Evolutionary conservation across 1,140 invertebrate species (phyloP), one percentile per base, ranked within the genome.

Genomic region (Zeugodacus cucurbitae): DNA sequence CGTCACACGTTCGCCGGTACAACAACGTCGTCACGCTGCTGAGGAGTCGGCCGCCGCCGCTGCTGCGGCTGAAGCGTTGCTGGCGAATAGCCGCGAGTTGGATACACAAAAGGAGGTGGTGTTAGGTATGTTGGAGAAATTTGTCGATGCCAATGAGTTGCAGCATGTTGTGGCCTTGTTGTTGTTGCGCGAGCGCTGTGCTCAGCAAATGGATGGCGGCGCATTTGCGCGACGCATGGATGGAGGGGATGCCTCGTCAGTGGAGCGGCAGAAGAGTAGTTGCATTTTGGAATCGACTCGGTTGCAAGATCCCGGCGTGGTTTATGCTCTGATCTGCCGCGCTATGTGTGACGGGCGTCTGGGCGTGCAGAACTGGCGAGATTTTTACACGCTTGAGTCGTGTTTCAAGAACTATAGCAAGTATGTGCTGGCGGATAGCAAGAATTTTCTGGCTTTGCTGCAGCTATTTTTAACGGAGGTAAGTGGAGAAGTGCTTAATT

Each of bases 91-190:
- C 58, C 90, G 90, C 70, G 93, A 93, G 57, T 89, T 93, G 59
- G 92, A 92, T 89, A 93, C 93, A 87, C 93, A 93, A 78, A 90
- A 91, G 88, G 93, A 93, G 89, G 93, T 93, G 32, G 91, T 93
- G 20, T 87, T 93, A 88, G 91, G 92, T 54, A 93, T 93, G 93
- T 88, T 93, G 88, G 91, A 93, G 88, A 93, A 93, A 89, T 93
- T 93, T 86, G 90, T 93, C 34, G 91, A 91, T 88, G 89, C 91
- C 20, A 89, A 88, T 32, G 88, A 89, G n/a, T 91, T 90, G 87
- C 92, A 93, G 89, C 92, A 91, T 89, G 90, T 92, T 85, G 85
- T 93, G 78, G 90, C 89, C 22, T 88, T 93, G 41, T 74, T 93
- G 74, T 88, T 93, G 78, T 88, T 93, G 10, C 91, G 91, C 88